These are phyloP conservation scores for Lepus americanus DNA, from an alignment of 2,113 vertebrate genomes.

Conservation along the genomic window DNA sequence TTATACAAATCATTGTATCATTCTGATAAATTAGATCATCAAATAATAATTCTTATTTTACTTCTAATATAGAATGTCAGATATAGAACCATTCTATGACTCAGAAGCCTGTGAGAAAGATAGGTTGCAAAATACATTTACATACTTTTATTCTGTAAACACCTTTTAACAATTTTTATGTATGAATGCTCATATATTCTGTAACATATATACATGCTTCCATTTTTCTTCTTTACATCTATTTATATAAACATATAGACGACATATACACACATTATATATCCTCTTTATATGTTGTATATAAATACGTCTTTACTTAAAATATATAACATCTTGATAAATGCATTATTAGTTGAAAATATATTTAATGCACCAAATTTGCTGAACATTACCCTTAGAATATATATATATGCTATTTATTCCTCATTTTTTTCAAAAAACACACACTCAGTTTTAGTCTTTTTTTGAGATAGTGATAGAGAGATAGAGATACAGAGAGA, in stretches of 20 bases:
- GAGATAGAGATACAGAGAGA: not conserved
- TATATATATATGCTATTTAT: no score
- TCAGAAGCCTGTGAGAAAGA: not conserved
- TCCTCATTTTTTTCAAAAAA: no score
- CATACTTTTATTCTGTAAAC: not conserved
- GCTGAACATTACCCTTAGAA: not conserved
- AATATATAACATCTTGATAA: not conserved
- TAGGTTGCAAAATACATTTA: not conserved
- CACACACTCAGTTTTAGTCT: no score
- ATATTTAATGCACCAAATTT: not conserved
- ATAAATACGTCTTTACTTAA: no score
- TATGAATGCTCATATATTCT: not conserved
- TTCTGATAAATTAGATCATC: slow-evolving; percentile 13
- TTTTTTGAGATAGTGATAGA: not conserved
- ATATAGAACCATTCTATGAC: not conserved
- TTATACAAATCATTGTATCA: not conserved
- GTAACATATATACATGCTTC: rapidly evolving
- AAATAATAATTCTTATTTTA: slow-evolving; percentile 3
- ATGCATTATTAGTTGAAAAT: not conserved
- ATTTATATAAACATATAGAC: not conserved
- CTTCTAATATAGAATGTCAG: not conserved
- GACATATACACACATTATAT: not conserved
- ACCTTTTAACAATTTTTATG: not conserved
- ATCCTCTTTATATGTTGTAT: not conserved
- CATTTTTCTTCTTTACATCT: not conserved